Conservation (phyloP, 2,113 vertebrate species). For the Trochalopteron elliotii region DNA sequence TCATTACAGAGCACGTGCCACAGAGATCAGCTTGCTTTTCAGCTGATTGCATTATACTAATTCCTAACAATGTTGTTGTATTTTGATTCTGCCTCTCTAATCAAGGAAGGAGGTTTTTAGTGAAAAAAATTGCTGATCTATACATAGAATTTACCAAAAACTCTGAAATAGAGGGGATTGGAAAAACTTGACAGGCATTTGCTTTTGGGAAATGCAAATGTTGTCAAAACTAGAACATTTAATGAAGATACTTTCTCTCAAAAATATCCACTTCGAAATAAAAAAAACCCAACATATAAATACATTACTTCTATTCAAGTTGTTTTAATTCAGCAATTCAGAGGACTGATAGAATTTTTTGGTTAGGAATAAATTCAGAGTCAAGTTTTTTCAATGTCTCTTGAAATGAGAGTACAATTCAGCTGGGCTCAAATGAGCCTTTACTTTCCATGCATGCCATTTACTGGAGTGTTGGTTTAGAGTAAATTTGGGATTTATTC, state of each 20-base stretch:
- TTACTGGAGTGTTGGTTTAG: neutral
- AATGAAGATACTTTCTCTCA: neutral
- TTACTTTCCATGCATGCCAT: neutral
- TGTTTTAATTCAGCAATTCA: neutral
- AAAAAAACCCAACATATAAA: neutral
- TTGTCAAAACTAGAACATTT: neutral
- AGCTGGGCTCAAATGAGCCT: neutral
- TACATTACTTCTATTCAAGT: neutral
- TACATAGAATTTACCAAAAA: neutral
- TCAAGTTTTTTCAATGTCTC: neutral
- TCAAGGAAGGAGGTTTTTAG: neutral
- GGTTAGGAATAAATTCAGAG: neutral
- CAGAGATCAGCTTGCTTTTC: neutral
- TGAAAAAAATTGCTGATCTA: neutral
- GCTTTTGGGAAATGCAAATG: neutral
- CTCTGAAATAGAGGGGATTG: neutral
- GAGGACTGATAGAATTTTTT: neutral
- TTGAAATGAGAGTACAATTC: neutral
- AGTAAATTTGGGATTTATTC: neutral
- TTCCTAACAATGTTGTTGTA: neutral
- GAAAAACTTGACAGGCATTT: neutral
- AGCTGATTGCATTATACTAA: conserved; percentile 6
- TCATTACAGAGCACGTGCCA: neutral
- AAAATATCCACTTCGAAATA: neutral
- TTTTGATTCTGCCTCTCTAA: neutral